phyloP scores from a whole-genome alignment of 2,113 vertebrate genomes.

The Corynorhinus townsendii region DNA sequence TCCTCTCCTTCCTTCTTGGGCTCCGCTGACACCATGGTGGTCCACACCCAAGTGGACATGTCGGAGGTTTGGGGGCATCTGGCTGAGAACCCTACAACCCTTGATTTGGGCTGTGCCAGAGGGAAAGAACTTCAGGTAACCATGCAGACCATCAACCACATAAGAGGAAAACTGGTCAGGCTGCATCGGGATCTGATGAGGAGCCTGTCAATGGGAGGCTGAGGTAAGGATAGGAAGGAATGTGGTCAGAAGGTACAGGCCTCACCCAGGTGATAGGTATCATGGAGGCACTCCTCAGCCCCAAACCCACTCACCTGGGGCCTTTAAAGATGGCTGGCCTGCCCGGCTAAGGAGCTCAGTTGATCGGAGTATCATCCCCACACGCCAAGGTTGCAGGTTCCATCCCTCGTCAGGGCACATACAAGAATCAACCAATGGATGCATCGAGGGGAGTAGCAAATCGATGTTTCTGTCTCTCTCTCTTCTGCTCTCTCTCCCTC shows the following conservation, averaged over 20 bases:
- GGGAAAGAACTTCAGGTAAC: not conserved
- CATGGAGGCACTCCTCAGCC: too few relatives aligned
- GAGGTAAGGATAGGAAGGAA: not conserved
- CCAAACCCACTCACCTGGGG: not conserved
- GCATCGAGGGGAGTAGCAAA: not conserved
- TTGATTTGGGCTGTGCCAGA: too few relatives aligned
- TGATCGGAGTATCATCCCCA: not conserved
- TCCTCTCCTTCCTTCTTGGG: not conserved
- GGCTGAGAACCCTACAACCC: not conserved
- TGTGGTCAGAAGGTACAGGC: not conserved
- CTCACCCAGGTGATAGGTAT: not conserved
- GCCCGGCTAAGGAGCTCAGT: not conserved
- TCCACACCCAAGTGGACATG: not conserved
- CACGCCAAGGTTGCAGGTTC: not conserved
- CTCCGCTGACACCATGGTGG: not conserved
- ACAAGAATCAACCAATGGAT: not conserved
- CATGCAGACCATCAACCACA: fast-evolving
- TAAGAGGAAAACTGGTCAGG: not conserved
- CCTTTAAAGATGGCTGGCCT: too few relatives aligned
- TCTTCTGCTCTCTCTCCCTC: too few relatives aligned
- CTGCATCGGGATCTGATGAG: not conserved
- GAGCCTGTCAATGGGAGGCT: not conserved
- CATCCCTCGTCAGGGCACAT: not conserved
- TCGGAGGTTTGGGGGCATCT: not conserved
- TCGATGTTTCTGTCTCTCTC: too few relatives aligned